Evolutionary conservation across 2,888 invertebrate genomes (phyloP).

Genomic region (Lycaena phlaeas): DNA sequence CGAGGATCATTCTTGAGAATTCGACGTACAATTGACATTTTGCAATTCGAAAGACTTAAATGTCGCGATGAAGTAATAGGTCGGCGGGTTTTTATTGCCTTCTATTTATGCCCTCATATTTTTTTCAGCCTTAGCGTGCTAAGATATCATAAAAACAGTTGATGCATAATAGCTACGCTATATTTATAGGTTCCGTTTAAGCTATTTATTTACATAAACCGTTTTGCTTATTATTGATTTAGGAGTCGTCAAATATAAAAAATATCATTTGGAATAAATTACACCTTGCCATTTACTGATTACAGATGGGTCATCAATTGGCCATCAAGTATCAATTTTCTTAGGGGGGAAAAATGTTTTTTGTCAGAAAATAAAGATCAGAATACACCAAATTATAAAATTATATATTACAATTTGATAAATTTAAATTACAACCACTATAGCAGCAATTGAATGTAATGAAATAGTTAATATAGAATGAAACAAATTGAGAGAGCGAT

Average conservation of each 20-base stretch:
- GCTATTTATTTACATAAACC: conserved; percentile 10
- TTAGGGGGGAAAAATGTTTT: too few species aligned
- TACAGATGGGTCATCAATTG: too few species aligned
- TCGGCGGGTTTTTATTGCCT: conserved; percentile 8
- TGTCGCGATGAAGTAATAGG: conserved; percentile 12
- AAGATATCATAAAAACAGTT: conserved; percentile 7
- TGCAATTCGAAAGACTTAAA: conserved; percentile 25
- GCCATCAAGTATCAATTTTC: too few species aligned
- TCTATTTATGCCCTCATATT: conserved; percentile 2
- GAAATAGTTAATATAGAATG: too few species aligned
- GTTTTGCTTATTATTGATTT: conserved; percentile 4
- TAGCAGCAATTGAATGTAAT: too few species aligned
- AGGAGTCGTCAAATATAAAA: background rate
- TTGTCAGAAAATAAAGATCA: too few species aligned
- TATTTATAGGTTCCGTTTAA: conserved; percentile 8
- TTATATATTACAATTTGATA: too few species aligned
- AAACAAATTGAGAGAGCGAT: background rate
- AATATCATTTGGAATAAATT: conserved; percentile 1
- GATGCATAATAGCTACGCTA: conserved; percentile 3
- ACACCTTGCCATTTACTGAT: too few species aligned
- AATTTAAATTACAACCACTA: too few species aligned
- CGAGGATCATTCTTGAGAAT: conserved; percentile 40
- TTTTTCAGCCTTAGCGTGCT: conserved; percentile 10
- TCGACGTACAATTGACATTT: conserved; percentile 37
- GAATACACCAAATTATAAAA: too few species aligned